Conservation (phyloP, 2,797 vertebrate species). For the Xiphophorus birchmanni region DNA sequence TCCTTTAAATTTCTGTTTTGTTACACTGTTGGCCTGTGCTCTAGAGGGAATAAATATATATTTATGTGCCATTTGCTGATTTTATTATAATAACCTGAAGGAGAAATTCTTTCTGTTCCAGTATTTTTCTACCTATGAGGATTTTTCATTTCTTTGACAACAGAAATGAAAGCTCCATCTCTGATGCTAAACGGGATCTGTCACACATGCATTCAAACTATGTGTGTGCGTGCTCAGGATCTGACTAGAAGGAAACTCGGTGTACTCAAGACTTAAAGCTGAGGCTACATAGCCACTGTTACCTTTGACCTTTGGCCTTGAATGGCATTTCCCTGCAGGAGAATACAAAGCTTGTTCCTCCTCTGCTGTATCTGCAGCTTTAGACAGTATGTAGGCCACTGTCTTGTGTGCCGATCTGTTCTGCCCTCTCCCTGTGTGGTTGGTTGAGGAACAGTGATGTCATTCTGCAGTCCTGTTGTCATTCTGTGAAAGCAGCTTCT, state of each 20-base stretch:
- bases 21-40: background rate
- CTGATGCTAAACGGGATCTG: background rate
- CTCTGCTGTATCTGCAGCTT: slow-evolving; percentile 18
- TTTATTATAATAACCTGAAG: background rate
- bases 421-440: slow-evolving; percentile 31
- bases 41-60: background rate
- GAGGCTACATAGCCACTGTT: slow-evolving; percentile 12
- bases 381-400: slow-evolving; percentile 46
- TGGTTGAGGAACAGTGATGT: slow-evolving; percentile 61
- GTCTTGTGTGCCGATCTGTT: slow-evolving; percentile 33
- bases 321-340: slow-evolving; percentile 11
- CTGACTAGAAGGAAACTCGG: background rate
- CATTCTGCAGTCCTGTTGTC: slow-evolving; percentile 67
- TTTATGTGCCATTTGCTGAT: background rate
- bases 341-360: slow-evolving; percentile 32
- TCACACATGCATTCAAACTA: no score
- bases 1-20: background rate
- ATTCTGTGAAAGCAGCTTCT: slow-evolving; percentile 49
- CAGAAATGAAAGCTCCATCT: background rate
- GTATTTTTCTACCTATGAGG: background rate
- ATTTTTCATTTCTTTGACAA: no score
- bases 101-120: background rate
- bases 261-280: background rate
- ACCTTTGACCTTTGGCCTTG: slow-evolving; percentile 44
- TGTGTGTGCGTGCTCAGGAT: background rate